Conservation (phyloP, 2,888 invertebrate species). For the Aspidiotus rigidus region DNA sequence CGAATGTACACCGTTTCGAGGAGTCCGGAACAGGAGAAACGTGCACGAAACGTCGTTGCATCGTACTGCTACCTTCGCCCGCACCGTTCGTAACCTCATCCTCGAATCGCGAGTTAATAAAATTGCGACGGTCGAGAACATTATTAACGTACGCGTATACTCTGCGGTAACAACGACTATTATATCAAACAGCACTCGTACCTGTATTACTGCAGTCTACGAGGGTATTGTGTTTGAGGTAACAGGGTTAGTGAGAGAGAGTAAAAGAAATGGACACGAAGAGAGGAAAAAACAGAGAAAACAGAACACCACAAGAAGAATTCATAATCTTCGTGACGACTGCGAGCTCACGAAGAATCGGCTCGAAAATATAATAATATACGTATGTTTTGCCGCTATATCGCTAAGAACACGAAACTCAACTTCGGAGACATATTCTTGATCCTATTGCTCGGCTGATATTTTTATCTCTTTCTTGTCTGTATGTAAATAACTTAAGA, state of each 20-base stretch:
- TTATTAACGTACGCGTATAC: slow-evolving; percentile 28
- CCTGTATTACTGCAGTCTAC: too few species aligned
- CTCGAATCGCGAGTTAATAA: slow-evolving; percentile 28
- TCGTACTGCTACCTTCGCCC: too few species aligned
- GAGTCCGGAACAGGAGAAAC: slow-evolving; percentile 25
- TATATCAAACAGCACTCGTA: too few species aligned
- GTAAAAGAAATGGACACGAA: slow-evolving; percentile 10
- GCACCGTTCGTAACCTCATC: slow-evolving; percentile 3
- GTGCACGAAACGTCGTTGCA: slow-evolving; percentile 8
- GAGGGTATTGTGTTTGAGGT: too few species aligned
- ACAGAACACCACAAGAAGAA: not conserved
- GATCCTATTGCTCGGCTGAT: slow-evolving; percentile 8
- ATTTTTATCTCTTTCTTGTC: slow-evolving; percentile 10
- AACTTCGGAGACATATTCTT: not conserved
- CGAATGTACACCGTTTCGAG: slow-evolving; percentile 27
- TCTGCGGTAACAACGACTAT: too few species aligned
- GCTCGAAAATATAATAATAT: slow-evolving; percentile 16
- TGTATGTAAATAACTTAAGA: slow-evolving; percentile 30
- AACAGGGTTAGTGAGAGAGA: slow-evolving; percentile 5
- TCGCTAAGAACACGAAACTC: slow-evolving; percentile 11
- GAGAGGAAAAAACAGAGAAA: not conserved
- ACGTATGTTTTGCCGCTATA: slow-evolving; percentile 22
- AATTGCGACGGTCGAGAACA: slow-evolving; percentile 28
- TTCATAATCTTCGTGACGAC: slow-evolving; percentile 33
- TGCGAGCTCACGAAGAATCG: slow-evolving; percentile 27